Evolutionary conservation across 1,140 invertebrate species (phyloP).

Genomic region (Lepidurus apus): DNA sequence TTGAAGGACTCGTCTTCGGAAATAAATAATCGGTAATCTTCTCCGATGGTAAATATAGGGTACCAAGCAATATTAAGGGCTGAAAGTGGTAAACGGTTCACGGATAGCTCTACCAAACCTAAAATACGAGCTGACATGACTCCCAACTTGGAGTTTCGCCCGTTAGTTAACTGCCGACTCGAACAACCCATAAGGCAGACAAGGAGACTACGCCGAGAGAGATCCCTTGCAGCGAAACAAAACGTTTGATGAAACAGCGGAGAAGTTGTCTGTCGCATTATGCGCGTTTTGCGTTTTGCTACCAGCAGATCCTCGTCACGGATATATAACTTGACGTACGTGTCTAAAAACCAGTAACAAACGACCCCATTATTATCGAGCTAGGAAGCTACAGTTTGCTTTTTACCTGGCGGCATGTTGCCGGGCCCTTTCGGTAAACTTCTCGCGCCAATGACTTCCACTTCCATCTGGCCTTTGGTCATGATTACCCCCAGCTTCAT

Average conservation of each 20-base stretch:
- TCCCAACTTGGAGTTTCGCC: not conserved
- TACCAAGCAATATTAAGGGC: slow-evolving; percentile 80
- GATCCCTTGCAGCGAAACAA: slow-evolving; percentile 75
- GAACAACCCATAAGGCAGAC: not conserved
- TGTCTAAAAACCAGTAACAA: slow-evolving; percentile 55
- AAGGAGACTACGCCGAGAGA: not conserved
- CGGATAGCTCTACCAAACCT: slow-evolving; percentile 74
- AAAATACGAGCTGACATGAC: slow-evolving; percentile 74
- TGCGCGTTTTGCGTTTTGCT: slow-evolving; percentile 83
- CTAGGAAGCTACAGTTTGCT: slow-evolving; percentile 30
- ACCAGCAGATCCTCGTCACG: slow-evolving; percentile 78
- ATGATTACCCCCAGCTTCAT: slow-evolving; percentile 80
- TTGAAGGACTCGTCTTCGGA: not conserved
- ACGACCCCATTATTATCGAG: not conserved
- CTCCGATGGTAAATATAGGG: slow-evolving; percentile 41
- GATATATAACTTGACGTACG: slow-evolving; percentile 82
- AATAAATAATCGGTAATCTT: not conserved
- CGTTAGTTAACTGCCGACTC: not conserved
- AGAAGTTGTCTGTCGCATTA: slow-evolving; percentile 67
- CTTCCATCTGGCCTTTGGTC: slow-evolving; percentile 84
- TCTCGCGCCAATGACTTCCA: slow-evolving; percentile 68
- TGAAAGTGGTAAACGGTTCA: slow-evolving; percentile 70
- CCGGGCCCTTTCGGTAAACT: slow-evolving; percentile 48
- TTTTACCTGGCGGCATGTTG: slow-evolving; percentile 54
- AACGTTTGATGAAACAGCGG: slow-evolving; percentile 82